Percentiles rank a stretch among this genome's conserved stretches.
phyloP scores from a whole-genome alignment of 2,113 vertebrate genomes.

The Murina feae region DNA sequence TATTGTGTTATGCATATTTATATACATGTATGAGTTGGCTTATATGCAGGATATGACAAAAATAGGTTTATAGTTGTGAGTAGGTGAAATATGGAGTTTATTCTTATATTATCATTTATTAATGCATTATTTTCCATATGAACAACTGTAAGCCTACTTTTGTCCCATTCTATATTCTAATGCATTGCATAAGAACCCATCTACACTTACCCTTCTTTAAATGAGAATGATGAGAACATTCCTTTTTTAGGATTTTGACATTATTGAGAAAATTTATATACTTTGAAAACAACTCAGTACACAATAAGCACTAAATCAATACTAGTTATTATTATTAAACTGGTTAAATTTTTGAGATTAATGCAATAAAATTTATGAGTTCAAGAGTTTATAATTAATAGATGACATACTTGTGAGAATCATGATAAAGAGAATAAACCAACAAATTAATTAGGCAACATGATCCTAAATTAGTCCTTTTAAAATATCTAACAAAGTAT shows the following conservation, averaged over 20 bases:
- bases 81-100: not conserved
- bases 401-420: not conserved
- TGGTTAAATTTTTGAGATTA: not conserved
- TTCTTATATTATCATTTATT: not conserved
- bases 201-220: not conserved
- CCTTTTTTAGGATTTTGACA: not conserved
- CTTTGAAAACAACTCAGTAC: not conserved
- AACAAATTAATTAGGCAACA: not conserved
- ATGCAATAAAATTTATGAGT: not conserved
- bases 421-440: not conserved
- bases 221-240: not conserved
- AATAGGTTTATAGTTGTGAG: not conserved
- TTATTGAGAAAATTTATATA: not conserved
- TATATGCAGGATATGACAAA: not conserved
- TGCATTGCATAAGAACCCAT: not conserved
- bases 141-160: not conserved
- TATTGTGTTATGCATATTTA: not conserved
- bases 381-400: not conserved
- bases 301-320: not conserved
- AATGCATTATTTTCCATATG: not conserved
- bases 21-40: not conserved
- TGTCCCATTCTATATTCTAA: not conserved
- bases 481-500: not conserved
- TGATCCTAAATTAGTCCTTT: not conserved
- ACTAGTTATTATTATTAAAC: not conserved